Evolutionary conservation across 2,113 vertebrate species (phyloP).

Genomic region (Xenus cinereus): DNA sequence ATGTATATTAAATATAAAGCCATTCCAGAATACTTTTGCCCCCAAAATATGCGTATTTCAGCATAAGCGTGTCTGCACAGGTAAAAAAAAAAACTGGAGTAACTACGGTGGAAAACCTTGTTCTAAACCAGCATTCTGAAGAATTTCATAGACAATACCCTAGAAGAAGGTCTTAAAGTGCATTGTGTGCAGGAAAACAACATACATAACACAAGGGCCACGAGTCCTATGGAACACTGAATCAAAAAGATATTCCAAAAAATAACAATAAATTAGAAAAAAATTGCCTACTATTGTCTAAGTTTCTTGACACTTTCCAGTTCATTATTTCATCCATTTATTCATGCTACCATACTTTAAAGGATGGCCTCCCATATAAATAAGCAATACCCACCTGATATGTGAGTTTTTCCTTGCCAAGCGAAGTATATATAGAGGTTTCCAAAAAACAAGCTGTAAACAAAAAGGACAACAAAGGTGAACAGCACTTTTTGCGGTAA

Average conservation of each 20-base stretch:
- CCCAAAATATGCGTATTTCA: accelerated
- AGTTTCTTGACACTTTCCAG: neutral
- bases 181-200: neutral
- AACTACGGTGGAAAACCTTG: neutral
- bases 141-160: neutral
- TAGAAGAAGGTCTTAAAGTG: neutral
- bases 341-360: neutral
- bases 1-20: neutral
- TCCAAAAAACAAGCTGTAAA: conserved; percentile 91
- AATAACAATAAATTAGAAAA: neutral
- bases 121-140: neutral
- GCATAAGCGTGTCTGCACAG: neutral
- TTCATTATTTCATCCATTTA: neutral
- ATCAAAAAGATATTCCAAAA: neutral
- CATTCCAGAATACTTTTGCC: neutral
- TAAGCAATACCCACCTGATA: conserved; percentile 82
- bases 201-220: neutral
- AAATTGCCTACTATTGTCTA: neutral
- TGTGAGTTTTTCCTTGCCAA: conserved; percentile 91
- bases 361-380: neutral
- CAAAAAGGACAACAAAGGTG: neutral
- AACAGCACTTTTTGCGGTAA: neutral
- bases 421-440: conserved; percentile 95
- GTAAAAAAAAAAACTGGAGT: neutral
- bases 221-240: neutral